phyloP scores from a whole-genome alignment of 2,888 invertebrate genomes.

The Andrena dorsata region DNA sequence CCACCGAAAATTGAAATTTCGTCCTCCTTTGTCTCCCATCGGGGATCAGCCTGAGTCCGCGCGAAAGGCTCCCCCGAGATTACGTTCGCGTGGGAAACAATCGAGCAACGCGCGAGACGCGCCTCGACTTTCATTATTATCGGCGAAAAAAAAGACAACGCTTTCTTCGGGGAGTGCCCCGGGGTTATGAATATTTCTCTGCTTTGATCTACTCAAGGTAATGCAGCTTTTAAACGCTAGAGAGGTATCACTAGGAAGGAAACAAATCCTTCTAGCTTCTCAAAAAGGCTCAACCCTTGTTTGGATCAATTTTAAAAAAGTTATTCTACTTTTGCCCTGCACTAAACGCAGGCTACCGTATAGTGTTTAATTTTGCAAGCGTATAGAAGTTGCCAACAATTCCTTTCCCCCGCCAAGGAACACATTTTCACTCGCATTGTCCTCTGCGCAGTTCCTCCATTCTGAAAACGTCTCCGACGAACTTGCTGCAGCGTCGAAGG shows the following conservation, averaged over 20 bases:
- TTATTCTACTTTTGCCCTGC: background rate
- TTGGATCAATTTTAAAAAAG: too few relatives aligned
- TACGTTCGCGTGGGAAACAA: constrained; percentile 50
- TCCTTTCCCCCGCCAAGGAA: background rate
- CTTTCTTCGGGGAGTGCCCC: background rate
- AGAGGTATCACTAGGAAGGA: background rate
- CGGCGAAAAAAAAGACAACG: constrained; percentile 16
- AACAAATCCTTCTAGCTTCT: too few relatives aligned
- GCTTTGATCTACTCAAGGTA: constrained; percentile 51
- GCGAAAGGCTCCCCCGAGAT: constrained; percentile 45
- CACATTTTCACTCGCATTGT: background rate
- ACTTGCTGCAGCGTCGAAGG: constrained; percentile 18
- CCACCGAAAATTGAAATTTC: constrained; percentile 76
- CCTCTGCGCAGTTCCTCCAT: background rate
- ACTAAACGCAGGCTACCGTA: background rate
- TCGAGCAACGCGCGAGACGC: constrained; percentile 21
- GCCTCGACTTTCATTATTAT: constrained; percentile 49
- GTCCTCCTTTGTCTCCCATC: constrained; percentile 61
- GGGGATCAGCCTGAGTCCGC: constrained; percentile 36
- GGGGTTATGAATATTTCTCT: constrained; percentile 33
- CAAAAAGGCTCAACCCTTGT: too few relatives aligned
- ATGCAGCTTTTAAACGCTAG: constrained; percentile 11
- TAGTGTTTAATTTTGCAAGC: background rate
- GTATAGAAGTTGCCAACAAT: background rate
- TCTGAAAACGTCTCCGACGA: constrained; percentile 1